These are phyloP conservation scores for Tetraodon nigroviridis DNA, from an alignment of 2,113 vertebrate species.

Conservation along the genomic window DNA sequence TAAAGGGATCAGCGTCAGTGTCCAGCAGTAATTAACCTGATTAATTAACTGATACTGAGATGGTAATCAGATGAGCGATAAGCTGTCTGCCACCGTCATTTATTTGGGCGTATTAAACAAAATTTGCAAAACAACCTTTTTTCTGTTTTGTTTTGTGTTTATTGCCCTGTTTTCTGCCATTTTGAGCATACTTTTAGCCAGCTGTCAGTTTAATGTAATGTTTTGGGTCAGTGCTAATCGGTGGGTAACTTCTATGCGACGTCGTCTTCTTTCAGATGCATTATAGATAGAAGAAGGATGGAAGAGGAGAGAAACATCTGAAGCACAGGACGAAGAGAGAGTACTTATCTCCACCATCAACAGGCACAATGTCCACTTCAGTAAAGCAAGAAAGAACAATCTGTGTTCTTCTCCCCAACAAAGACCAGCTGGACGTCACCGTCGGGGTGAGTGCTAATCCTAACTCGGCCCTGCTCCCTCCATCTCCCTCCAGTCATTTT, in stretches of 20 bases:
- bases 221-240: not conserved
- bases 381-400: slow-evolving; percentile 75
- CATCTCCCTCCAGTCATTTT: not conserved
- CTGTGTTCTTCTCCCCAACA: slow-evolving; percentile 82
- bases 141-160: not conserved
- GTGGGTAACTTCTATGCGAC: slow-evolving; percentile 1
- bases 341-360: slow-evolving; percentile 10
- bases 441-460: slow-evolving; percentile 72
- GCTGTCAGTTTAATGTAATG: not conserved
- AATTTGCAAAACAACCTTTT: not conserved
- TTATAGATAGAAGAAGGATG: slow-evolving; percentile 45
- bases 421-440: slow-evolving; percentile 77
- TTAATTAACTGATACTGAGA: slow-evolving; percentile 72
- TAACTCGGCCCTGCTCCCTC: not conserved
- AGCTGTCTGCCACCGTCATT: not conserved
- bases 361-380: slow-evolving; percentile 62
- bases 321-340: slow-evolving; percentile 7
- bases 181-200: not conserved
- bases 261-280: slow-evolving; percentile 37
- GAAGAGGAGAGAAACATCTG: not conserved
- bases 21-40: slow-evolving; percentile 62
- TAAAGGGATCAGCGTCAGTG: slow-evolving; percentile 47
- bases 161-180: not conserved
- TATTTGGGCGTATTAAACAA: not conserved
- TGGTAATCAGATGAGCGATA: slow-evolving; percentile 57